Base-by-base conservation (phyloP, 2,113 vertebrate species). In the Oxygymnocypris stewartii region DNA sequence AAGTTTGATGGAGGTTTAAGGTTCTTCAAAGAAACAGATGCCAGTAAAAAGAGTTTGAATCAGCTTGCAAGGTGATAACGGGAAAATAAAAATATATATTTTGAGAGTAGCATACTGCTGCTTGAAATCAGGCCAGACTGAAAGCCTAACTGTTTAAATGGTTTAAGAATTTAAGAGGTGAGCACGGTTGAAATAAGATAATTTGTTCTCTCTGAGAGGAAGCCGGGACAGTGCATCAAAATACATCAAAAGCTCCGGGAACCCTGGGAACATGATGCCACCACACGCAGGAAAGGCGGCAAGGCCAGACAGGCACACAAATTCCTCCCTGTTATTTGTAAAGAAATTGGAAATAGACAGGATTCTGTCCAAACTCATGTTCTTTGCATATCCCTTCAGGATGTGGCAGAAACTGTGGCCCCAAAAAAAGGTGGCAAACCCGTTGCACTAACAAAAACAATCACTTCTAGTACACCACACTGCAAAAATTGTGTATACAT, bases 291-390 rank as follows among this genome's bases (percentile, higher is more conserved):
- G 59, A 84, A 69, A 92, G 86, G 57, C 80, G 91, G 93, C 91
- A 95, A 92, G 90, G 91, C 90, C 79, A 88, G 92, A 84, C 91
- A 93, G 87, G 92, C 91, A 91, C 90, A 82, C 87, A 88, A 89
- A 92, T 92, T 92, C 89, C 85, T 90, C 37, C 2, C 13, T 63
- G 51, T 82, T 88, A 89, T 74, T 71, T 75, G 69, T 40, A 86
- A 69, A 82, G 79, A 47, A 59, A 75, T 47, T 49, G 54, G 20
- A 79, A 51, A 47, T 67, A 44, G 69, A 67, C 37, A 75, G 69
- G 37, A 79, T 81, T 57, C 54, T 37, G 67, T 86, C 78, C 67
- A 82, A 74, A 75, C 69, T 82, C 44, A 49, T 75, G 81, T 74
- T 51, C 74, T 42, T 74, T 40, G 74, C 86, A 54, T 59, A 80